Percentiles rank a stretch among this genome's conserved stretches.
These are phyloP conservation scores for Minunthozetes semirufus DNA, from an alignment of 2,888 invertebrate species.

Conservation along the genomic window DNA sequence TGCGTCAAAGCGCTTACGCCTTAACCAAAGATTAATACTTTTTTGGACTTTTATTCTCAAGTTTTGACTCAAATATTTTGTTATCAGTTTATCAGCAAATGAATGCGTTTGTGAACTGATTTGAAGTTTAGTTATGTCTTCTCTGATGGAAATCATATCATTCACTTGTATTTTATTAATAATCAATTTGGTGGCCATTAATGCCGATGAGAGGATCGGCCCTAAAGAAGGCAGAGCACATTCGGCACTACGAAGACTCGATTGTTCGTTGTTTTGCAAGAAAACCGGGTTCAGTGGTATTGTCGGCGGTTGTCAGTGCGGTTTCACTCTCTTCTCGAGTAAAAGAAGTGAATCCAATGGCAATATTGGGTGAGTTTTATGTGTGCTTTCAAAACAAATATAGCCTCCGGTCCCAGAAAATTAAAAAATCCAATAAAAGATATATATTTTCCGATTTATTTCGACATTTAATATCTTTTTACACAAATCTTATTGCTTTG, in stretches of 20 bases:
- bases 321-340: slow-evolving; percentile 45
- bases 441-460: too few relatives aligned
- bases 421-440: too few relatives aligned
- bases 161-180: neutral
- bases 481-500: too few relatives aligned
- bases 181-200: neutral
- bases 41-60: too few relatives aligned
- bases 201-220: slow-evolving; percentile 4
- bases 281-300: slow-evolving; percentile 44
- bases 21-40: too few relatives aligned
- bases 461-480: too few relatives aligned
- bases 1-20: too few relatives aligned
- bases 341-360: slow-evolving; percentile 40
- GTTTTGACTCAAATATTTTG: neutral
- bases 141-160: slow-evolving; percentile 17
- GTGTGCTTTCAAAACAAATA: neutral
- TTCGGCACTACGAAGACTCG: slow-evolving; percentile 41
- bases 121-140: neutral
- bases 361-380: slow-evolving; percentile 12
- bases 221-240: slow-evolving; percentile 19
- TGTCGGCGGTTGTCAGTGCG: slow-evolving; percentile 45
- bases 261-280: slow-evolving; percentile 45
- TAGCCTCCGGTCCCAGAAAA: too few relatives aligned
- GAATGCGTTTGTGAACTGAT: neutral
- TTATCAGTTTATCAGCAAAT: neutral